phyloP scores from a whole-genome alignment of 2,113 vertebrate species.

The Elaphurus davidianus region DNA sequence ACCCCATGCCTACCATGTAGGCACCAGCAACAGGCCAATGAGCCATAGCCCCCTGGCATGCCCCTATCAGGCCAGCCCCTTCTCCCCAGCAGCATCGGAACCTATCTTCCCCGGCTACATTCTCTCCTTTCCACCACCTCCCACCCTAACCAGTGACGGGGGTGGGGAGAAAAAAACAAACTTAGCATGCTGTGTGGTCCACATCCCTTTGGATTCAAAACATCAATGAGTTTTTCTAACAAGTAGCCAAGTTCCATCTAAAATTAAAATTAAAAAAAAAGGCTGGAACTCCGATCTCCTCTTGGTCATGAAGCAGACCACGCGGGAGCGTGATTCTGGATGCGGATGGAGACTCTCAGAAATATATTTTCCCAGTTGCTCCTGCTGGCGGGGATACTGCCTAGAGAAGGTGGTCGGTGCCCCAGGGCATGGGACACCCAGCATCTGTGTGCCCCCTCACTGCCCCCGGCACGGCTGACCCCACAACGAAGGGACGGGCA shows the following conservation, averaged over 20 bases:
- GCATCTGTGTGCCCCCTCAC: too few species aligned
- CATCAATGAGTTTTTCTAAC: neutral
- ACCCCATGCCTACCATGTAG: accelerated
- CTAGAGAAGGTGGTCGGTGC: neutral
- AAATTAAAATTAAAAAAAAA: neutral
- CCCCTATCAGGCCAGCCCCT: neutral
- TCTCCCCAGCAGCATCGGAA: neutral
- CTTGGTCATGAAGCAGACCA: neutral
- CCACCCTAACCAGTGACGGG: neutral
- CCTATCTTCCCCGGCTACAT: neutral
- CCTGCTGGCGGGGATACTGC: neutral
- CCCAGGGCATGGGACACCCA: neutral
- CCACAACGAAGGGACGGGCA: accelerated
- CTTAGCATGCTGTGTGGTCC: neutral
- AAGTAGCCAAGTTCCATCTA: neutral
- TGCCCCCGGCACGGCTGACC: neutral
- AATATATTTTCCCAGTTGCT: neutral
- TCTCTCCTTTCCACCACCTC: neutral
- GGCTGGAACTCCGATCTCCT: neutral
- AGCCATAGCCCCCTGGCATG: neutral
- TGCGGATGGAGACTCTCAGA: accelerated
- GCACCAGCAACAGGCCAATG: neutral
- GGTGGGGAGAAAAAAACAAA: neutral
- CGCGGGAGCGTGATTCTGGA: neutral
- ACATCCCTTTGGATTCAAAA: constrained; percentile 1